phyloP scores from a whole-genome alignment of 1,140 invertebrate species.

The Galleria mellonella region DNA sequence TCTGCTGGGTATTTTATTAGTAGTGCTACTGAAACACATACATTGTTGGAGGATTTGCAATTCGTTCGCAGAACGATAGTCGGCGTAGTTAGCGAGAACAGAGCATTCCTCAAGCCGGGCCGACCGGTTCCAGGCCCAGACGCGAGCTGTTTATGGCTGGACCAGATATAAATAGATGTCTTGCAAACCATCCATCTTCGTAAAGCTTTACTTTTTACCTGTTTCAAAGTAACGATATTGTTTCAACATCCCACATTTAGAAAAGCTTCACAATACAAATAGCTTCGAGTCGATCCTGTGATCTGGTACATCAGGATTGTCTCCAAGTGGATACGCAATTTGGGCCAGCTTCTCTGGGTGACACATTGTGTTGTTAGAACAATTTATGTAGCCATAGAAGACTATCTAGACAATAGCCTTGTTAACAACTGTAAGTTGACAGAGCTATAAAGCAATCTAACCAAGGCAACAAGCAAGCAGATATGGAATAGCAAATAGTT shows the following conservation, averaged over 20 bases:
- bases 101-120: constrained; percentile 55
- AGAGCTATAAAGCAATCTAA: constrained; percentile 32
- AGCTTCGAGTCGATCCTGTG: too few species aligned
- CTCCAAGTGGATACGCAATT: constrained; percentile 6
- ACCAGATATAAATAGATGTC: constrained; percentile 68
- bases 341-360: constrained; percentile 5
- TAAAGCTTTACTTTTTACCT: constrained; percentile 47
- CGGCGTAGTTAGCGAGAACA: constrained; percentile 44
- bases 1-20: too few species aligned
- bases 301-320: not conserved
- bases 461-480: constrained; percentile 23
- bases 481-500: constrained; percentile 32
- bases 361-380: constrained; percentile 10
- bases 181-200: constrained; percentile 57
- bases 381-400: constrained; percentile 17
- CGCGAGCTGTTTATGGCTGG: constrained; percentile 59
- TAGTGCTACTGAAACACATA: constrained; percentile 33
- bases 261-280: not conserved
- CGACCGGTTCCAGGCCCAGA: constrained; percentile 54
- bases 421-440: constrained; percentile 24
- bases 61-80: constrained; percentile 28
- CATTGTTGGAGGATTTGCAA: constrained; percentile 57
- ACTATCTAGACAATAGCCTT: constrained; percentile 29
- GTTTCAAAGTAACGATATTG: constrained; percentile 1
- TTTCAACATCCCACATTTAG: not conserved